These are phyloP conservation scores for Amphipyra tragopoginis DNA, from an alignment of 2,888 invertebrate species.

Conservation along the genomic window DNA sequence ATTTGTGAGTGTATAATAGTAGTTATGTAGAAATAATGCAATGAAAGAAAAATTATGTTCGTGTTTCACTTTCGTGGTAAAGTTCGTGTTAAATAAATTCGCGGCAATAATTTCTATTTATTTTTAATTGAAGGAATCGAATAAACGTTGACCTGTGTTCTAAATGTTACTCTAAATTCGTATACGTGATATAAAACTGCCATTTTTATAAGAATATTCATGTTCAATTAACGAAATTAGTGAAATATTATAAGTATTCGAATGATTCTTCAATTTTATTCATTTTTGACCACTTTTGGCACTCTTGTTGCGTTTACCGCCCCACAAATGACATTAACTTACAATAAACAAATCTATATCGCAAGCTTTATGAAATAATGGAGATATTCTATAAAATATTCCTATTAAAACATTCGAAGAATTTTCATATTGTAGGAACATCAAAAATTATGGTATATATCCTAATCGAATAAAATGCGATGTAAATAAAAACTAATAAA, in stretches of 20 bases:
- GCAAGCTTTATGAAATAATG: constrained; percentile 51
- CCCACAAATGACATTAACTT: constrained; percentile 32
- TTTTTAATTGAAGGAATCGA: constrained; percentile 62
- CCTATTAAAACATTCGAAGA: constrained; percentile 55
- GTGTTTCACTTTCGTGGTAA: constrained; percentile 44
- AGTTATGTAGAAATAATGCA: constrained; percentile 20
- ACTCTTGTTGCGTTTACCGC: constrained; percentile 39
- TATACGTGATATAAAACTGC: constrained; percentile 87
- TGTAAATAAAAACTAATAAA: constrained; percentile 78
- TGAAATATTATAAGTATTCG: constrained; percentile 49
- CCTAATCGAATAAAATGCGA: constrained; percentile 65
- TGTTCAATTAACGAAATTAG: constrained; percentile 70
- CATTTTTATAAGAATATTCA: constrained; percentile 80
- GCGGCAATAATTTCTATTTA: constrained; percentile 79
- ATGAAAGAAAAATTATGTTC: constrained; percentile 15
- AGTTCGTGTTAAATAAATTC: constrained; percentile 59
- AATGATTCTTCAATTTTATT: constrained; percentile 37
- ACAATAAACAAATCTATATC: constrained; percentile 47
- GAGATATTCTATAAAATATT: constrained; percentile 57
- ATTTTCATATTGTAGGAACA: constrained; percentile 59
- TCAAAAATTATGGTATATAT: constrained; percentile 59
- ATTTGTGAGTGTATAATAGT: constrained; percentile 19
- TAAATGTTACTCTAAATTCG: constrained; percentile 74
- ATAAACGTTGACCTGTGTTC: constrained; percentile 69
- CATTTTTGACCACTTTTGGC: constrained; percentile 41